Conservation (phyloP, 2,888 invertebrate species). For the Galerucella pusilla region DNA sequence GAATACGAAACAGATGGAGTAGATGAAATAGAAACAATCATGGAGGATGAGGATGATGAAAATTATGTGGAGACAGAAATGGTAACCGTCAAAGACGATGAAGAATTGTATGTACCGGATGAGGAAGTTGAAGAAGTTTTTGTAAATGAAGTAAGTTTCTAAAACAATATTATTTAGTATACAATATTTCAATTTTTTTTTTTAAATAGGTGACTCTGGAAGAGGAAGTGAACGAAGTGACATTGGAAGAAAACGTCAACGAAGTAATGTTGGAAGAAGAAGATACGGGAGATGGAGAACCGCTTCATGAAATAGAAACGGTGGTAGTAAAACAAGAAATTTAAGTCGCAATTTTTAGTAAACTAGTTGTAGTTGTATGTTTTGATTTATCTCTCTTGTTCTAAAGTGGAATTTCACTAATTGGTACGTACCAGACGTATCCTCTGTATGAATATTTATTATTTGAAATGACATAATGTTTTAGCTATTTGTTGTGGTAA, state of each 20-base stretch:
- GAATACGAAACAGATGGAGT: constrained; percentile 15
- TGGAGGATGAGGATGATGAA: constrained; percentile 27
- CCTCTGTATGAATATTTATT: not conserved
- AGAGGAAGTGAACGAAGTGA: constrained; percentile 59
- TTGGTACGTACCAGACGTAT: not conserved
- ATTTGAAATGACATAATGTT: not conserved
- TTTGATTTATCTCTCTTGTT: not conserved
- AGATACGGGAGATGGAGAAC: constrained; percentile 5
- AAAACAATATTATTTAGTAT: not conserved
- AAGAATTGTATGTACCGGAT: constrained; percentile 36
- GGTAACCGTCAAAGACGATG: constrained; percentile 35
- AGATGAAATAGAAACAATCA: constrained; percentile 27
- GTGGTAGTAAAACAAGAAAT: constrained; percentile 7
- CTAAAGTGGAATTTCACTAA: not conserved
- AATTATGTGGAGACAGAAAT: constrained; percentile 31
- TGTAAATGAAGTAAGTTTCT: constrained; percentile 57
- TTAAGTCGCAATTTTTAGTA: not conserved
- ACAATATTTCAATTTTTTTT: not conserved
- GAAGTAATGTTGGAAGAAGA: constrained; percentile 46
- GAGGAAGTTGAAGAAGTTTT: constrained; percentile 46
- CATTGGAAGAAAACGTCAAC: constrained; percentile 54
- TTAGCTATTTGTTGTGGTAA: not conserved
- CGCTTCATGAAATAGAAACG: not conserved
- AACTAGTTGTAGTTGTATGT: not conserved
- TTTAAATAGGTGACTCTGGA: constrained; percentile 57